phyloP scores from a whole-genome alignment of 2,797 vertebrate genomes.

The Platalea minor region DNA sequence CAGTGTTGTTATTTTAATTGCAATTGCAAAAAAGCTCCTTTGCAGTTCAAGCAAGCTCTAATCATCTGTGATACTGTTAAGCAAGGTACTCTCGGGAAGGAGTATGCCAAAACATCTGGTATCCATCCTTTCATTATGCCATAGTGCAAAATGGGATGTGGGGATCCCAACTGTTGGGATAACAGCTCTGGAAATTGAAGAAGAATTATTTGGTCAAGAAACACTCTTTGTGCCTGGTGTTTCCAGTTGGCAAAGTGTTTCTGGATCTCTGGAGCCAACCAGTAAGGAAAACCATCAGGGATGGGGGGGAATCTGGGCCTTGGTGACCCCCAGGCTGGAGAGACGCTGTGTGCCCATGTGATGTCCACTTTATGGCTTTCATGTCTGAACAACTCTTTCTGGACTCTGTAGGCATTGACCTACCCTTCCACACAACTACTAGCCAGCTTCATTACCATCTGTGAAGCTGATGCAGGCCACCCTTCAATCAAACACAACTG shows the following conservation, averaged over 20 bases:
- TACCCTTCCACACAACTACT: background rate
- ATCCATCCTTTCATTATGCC: background rate
- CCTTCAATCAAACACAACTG: background rate
- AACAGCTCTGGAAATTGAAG: background rate
- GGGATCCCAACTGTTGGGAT: background rate
- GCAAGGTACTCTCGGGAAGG: background rate
- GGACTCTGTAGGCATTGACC: background rate
- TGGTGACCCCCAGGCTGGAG: background rate
- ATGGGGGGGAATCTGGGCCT: background rate
- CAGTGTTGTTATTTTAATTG: background rate
- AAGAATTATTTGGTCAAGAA: background rate
- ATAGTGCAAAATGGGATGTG: background rate
- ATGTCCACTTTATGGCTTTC: background rate
- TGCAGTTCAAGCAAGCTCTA: background rate
- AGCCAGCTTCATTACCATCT: background rate
- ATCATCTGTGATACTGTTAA: background rate
- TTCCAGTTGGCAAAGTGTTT: background rate
- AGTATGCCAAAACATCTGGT: background rate
- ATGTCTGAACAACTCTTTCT: background rate
- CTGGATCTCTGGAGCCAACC: background rate
- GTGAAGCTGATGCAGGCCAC: background rate
- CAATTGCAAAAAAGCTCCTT: background rate
- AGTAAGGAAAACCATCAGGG: background rate
- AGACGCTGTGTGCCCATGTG: background rate
- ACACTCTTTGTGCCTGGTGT: background rate